Evolutionary conservation across 2,113 vertebrate species (phyloP), one percentile per base, ranked within the genome.

Genomic region (Alexandromys fortis): DNA sequence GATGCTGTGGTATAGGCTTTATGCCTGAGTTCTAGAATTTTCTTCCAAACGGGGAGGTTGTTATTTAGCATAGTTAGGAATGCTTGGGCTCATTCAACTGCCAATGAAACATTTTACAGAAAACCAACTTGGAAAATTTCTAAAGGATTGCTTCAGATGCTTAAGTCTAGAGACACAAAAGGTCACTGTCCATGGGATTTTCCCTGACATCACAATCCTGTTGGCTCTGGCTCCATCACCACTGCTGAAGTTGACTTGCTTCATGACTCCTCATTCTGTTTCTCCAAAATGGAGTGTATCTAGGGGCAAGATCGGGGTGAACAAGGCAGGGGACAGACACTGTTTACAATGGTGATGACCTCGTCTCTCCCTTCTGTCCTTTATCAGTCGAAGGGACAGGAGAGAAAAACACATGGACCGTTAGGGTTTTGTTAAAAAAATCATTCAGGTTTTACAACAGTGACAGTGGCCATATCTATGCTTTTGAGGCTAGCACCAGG

Each of bases 1-100:
- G 9, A 21, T 52, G 58, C 38, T 22, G 21, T 42, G 26, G 58
- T 49, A 35, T 3, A 26, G 38, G 73, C 42, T 73, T 95, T 93
- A 86, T 90, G 88, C 72, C 73, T 93, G 42, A 21, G 22, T 88
- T 76, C 92, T 47, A 73, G 65, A 90, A 61, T 55, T 47, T 52
- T 75, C 86, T 63, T 85, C 72, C 72, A 92, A 86, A 45, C 45
- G 6, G 52, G 77, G 45, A 95, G 42, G 45, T 5, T 87, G 33
- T 28, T 93, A 73, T 76, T 28, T 81, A 73, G 72, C 5, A 70
- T 65, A 42, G 75, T 13, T 58, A 47, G 85, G 35, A 26, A 67
- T 35, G 58, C 28, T 21, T 42, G 30, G 73, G 83, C 70, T 95
- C 33, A 70, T 30, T 42, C 67, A 33, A 42, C 45, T 45, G 52